Evolutionary conservation across 2,797 vertebrate species (phyloP), one percentile per base, ranked within the genome.

Genomic region (Enteromius anoplus): DNA sequence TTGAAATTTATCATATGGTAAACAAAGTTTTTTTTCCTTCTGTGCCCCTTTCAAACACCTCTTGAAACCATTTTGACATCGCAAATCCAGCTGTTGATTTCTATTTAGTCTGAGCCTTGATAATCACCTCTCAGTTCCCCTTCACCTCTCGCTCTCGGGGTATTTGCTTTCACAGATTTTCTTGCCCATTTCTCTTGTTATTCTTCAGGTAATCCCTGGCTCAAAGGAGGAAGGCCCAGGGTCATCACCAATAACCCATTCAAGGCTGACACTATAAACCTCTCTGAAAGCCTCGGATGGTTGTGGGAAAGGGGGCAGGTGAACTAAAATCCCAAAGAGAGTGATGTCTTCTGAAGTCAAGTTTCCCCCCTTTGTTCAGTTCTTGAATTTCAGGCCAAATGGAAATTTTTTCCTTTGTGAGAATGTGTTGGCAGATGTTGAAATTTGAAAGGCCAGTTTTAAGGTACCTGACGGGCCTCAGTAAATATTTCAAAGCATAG

Each of bases 81-180:
- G 26, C 32, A 84, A 80, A 45, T 77, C 40, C 42, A 88, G 85
- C 53, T 85, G 69, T 81, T 88, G 55, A 83, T 84, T 82, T 53
- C 37, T 82, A 14, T 89, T 89, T 85, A 87, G 81, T 88, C 80
- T 87, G 32, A 60, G 65, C 19, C 21, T 51, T 64, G 62, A 82
- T 80, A 69, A 88, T 73, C 58, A 34, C 53, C 68, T 49, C 60
- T 86, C 5, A 70, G 80, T 72, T 23, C 81, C 72, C 81, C 53
- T 11, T 71, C 69, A 80, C 72, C 81, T 68, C 72, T 53, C 6
- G 12, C 68, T 55, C 68, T 85, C 5, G 64, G 75, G 64, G 60
- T 85, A 26, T 87, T 88, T 81, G 73, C 90, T 89, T 88, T 88
- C 80, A 75, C 49, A 86, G 37, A 45, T 83, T 75, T 60, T 84